These are phyloP conservation scores for Apamea crenata DNA, from an alignment of 2,888 invertebrate genomes.

Conservation along the genomic window DNA sequence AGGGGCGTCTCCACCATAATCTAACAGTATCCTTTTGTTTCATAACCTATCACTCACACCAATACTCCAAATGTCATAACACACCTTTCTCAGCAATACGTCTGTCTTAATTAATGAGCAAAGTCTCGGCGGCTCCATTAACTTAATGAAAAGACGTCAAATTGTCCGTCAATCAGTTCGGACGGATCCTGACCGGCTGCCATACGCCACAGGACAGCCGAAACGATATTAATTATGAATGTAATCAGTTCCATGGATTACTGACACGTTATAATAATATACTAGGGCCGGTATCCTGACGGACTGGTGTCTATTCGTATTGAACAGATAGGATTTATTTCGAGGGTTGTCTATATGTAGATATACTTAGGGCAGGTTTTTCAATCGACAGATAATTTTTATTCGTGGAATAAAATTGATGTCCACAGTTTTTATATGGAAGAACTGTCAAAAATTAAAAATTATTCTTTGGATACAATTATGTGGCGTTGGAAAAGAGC, in stretches of 20 bases:
- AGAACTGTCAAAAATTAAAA: background rate
- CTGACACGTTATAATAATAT: conserved; percentile 58
- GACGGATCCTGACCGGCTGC: conserved; percentile 63
- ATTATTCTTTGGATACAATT: background rate
- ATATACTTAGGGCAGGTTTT: no score
- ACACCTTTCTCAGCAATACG: conserved; percentile 65
- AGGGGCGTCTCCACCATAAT: background rate
- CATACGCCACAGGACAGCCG: conserved; percentile 62
- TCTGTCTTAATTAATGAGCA: conserved; percentile 77
- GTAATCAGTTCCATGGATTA: conserved; percentile 57
- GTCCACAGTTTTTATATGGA: background rate
- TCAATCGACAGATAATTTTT: background rate
- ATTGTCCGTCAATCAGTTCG: conserved; percentile 76
- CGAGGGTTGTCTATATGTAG: background rate
- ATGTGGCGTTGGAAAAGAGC: background rate
- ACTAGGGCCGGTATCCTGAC: conserved; percentile 35
- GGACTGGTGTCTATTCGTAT: conserved; percentile 32
- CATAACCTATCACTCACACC: conserved; percentile 9
- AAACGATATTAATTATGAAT: conserved; percentile 68
- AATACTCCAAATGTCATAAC: conserved; percentile 47
- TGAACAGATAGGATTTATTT: conserved; percentile 6
- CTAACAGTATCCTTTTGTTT: conserved; percentile 1
- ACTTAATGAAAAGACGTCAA: conserved; percentile 77
- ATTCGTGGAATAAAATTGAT: background rate
- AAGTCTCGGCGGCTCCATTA: conserved; percentile 74